Base-by-base conservation (phyloP, 2,888 invertebrate genomes). In the Leucania comma region DNA sequence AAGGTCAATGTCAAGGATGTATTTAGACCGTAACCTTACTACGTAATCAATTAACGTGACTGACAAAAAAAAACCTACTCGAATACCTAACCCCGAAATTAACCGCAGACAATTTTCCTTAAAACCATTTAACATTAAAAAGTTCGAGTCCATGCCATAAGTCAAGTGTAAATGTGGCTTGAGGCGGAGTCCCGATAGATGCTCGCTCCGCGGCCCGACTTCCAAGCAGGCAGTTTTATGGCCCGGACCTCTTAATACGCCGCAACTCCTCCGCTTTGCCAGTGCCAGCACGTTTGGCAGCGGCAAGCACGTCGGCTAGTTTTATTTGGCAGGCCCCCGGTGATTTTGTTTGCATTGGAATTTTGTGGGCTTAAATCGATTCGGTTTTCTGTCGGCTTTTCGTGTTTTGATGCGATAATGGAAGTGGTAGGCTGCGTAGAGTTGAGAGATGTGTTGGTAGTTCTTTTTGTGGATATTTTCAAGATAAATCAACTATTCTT, bases 221-320 rank as follows among this genome's bases (percentile, higher is more conserved):
- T 83, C 86, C 91, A 95, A 95, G 89, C 89, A 93, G 91, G 89
- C 87, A 88, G 88, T 92, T 93, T 92, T 93, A 93, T 89, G 88
- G 90, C 86, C 82, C 87, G 84, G 86, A 85, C 91, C 92, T 93
- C 92, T 93, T 93, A 86, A 94, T 92, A 90, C 89, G 92, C 93
- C 94, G 92, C 92, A 92, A 91, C 89, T 88, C 87, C 88, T 88
- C 92, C 93, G 92, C 91, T 92, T 93, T 92, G 89, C 91, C 90
- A 90, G 88, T 86, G 69, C 76, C 81, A 75, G 85, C 83, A 83
- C 84, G 94, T 94, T 93, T 92, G 90, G 90, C 90, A 88, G 89
- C 84, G 87, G 90, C 85, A 82, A 87, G 90, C 91, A 89, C 89
- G 89, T 87, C 88, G 88, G 88, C 84, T 86, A 89, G 88, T 91